Percentiles rank a stretch among this genome's conserved stretches.
These are phyloP conservation scores for Chrysolina haemoptera DNA, from an alignment of 2,888 invertebrate species.

Conservation along the genomic window DNA sequence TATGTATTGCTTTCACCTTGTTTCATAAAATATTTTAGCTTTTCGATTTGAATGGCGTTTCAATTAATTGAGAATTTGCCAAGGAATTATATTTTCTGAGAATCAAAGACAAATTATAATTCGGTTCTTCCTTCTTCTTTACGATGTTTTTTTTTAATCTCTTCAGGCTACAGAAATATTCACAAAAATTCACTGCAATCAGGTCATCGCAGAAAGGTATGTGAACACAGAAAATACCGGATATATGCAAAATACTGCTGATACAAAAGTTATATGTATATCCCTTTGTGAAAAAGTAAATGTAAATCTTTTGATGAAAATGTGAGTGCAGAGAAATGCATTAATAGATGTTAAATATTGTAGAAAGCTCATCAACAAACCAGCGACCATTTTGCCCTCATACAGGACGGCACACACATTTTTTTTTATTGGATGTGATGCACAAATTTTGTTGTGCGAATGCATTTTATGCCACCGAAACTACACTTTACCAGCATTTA, in stretches of 20 bases:
- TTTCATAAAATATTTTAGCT: no score
- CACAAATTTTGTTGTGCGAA: constrained; percentile 66
- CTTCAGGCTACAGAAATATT: not conserved
- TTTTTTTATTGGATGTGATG: constrained; percentile 67
- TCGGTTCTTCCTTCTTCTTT: no score
- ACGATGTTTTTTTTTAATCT: no score
- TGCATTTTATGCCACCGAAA: constrained; percentile 50
- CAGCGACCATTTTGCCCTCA: constrained; percentile 52
- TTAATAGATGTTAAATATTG: constrained; percentile 64
- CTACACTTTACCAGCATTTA: constrained; percentile 36
- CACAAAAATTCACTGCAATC: constrained; percentile 4
- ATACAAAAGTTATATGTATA: constrained; percentile 10
- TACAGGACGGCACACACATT: constrained; percentile 59
- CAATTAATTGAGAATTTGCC: no score
- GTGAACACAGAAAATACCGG: constrained; percentile 13
- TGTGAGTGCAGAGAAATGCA: constrained; percentile 58
- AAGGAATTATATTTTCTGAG: no score
- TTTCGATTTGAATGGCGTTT: no score
- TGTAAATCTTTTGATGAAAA: constrained; percentile 57
- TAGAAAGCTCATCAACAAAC: constrained; percentile 61
- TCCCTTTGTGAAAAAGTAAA: constrained; percentile 48
- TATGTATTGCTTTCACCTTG: no score
- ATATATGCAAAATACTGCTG: constrained; percentile 18
- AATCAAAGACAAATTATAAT: no score
- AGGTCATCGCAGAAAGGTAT: not conserved